Evolutionary conservation across 2,113 vertebrate genomes (phyloP), one percentile per base, ranked within the genome.

Genomic region (Aldabrachelys gigantea): DNA sequence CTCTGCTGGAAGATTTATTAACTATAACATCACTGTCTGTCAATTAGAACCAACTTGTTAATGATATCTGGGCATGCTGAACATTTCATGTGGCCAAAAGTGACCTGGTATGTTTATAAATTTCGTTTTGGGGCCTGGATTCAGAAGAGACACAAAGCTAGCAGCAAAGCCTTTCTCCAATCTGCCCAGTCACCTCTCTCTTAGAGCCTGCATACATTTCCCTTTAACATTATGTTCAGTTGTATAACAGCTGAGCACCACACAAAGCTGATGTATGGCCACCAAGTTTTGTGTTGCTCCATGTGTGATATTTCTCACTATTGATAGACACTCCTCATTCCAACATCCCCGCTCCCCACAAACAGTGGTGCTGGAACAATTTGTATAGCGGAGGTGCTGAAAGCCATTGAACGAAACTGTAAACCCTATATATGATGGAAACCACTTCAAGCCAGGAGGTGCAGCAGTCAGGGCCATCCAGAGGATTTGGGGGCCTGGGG

Each of bases 1-100:
- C 76, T 96, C 95, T 69, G 31, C 88, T 90, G 56, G 53, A 96
- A 95, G 75, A 80, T 92, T 92, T 94, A 97, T 79, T 92, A 86
- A 87, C 80, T 41, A 85, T 10, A 94, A 47, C 80, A 84, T 84
- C 65, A 76, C n/a, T 69, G 59, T 75, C 85, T 91, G 65, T 91
- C 95, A 94, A 94, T 91, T 95, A 89, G 92, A 96, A 92, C 8
- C 75, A 90, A 89, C 29, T 57, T 78, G 81, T 93, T 88, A 86
- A 52, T 96, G 75, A 41, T 85, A 89, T 83, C 47, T 41, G 38
- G 41, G 38, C n/a, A 81, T 93, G 59, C 35, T 1, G 0, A 82
- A 84, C 1, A 49, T 59, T 83, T 90, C 5, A 14, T 5, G 53
- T 81, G 49, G 10, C n/a, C 19, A 80, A 8, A 76, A 80, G 3